Evolutionary conservation across 2,888 invertebrate genomes (phyloP).

Genomic region (Leucophenga montana): DNA sequence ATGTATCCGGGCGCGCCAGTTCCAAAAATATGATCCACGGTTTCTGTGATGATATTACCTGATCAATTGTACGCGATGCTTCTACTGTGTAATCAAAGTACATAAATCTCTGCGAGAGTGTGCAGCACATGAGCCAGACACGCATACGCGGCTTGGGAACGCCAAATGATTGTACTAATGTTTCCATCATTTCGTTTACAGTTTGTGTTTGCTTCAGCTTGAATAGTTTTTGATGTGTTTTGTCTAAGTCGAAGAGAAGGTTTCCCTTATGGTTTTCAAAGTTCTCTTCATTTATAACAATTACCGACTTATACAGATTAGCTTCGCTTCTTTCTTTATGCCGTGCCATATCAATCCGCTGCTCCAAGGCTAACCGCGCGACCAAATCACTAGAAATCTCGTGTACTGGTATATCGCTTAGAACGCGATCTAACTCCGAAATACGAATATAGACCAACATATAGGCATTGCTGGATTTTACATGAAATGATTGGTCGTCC

Average conservation of each 20-base stretch:
- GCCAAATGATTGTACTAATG: conserved; percentile 90
- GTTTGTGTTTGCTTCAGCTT: conserved; percentile 92
- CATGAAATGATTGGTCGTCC: conserved; percentile 90
- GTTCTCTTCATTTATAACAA: conserved; percentile 87
- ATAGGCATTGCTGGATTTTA: conserved; percentile 98
- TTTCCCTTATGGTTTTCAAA: conserved; percentile 97
- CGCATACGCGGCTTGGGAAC: conserved; percentile 90
- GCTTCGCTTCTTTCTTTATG: conserved; percentile 97
- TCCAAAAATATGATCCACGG: conserved; percentile 92
- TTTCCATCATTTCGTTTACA: conserved; percentile 88
- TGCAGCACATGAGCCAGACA: conserved; percentile 89
- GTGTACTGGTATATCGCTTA: conserved; percentile 91
- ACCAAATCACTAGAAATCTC: conserved; percentile 95
- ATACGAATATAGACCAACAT: conserved; percentile 99
- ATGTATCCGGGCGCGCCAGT: conserved; percentile 85
- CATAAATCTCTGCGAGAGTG: conserved; percentile 82
- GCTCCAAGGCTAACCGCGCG: conserved; percentile 91
- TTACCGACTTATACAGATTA: conserved; percentile 84
- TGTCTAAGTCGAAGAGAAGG: conserved; percentile 94
- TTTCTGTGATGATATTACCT: conserved; percentile 83
- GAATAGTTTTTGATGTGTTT: conserved; percentile 87
- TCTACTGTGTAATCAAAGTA: conserved; percentile 88
- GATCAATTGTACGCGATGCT: conserved; percentile 75
- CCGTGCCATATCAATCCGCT: conserved; percentile 89
- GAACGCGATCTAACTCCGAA: conserved; percentile 86